Percentiles rank a stretch among this genome's conserved stretches.
These are phyloP conservation scores for Lutjanus erythropterus DNA, from an alignment of 2,113 vertebrate genomes.

Conservation along the genomic window DNA sequence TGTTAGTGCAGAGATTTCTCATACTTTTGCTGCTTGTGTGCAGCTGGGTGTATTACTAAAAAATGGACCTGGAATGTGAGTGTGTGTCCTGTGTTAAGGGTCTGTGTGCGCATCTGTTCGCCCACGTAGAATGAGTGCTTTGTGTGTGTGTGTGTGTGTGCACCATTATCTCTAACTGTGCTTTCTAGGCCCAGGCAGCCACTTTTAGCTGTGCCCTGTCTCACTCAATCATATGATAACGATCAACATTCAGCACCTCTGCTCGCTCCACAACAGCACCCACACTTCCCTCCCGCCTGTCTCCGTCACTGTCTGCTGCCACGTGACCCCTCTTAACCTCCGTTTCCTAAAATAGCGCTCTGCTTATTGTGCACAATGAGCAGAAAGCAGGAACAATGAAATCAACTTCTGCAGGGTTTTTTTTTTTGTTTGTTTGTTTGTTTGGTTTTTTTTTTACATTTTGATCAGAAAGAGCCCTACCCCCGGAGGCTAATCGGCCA, in stretches of 20 bases:
- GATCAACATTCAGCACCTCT: constrained; percentile 34
- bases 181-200: constrained; percentile 17
- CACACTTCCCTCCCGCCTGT: constrained; percentile 3
- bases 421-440: not conserved
- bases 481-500: constrained; percentile 7
- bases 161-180: constrained; percentile 24
- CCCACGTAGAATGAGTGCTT: constrained; percentile 8
- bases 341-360: constrained; percentile 49
- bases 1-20: not conserved
- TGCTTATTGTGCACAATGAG: constrained; percentile 28
- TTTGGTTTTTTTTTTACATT: not conserved
- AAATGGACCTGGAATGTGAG: constrained; percentile 12
- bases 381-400: not conserved
- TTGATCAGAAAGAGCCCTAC: constrained; percentile 3
- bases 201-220: constrained; percentile 27
- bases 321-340: constrained; percentile 52
- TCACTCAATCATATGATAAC: constrained; percentile 59
- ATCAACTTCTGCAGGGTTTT: not conserved
- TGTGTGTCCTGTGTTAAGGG: constrained; percentile 12
- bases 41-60: constrained; percentile 20
- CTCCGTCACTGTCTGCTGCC: constrained; percentile 16
- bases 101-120: constrained; percentile 14
- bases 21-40: not conserved
- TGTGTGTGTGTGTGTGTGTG: constrained; percentile 19
- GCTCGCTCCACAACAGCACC: constrained; percentile 17